A percentile compares a stretch with the other conserved stretches of the same genome.
phyloP scores from a whole-genome alignment of 1,140 invertebrate species.

The Uloborus diversus region DNA sequence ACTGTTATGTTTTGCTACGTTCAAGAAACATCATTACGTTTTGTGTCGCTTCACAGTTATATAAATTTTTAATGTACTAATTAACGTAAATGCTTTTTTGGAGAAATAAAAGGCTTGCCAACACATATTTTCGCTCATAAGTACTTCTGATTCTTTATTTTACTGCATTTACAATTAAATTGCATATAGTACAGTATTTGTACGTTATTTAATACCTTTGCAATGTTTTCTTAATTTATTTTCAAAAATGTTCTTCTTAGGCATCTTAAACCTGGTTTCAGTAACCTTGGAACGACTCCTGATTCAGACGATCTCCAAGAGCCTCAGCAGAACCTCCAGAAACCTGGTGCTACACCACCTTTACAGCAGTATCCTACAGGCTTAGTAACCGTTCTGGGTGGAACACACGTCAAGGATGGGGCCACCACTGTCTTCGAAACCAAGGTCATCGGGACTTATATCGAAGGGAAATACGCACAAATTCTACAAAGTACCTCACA shows the following conservation, averaged over 20 bases:
- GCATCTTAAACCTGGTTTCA: slow-evolving; percentile 39
- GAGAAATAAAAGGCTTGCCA: too few relatives aligned
- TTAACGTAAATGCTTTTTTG: too few relatives aligned
- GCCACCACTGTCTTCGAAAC: slow-evolving; percentile 86
- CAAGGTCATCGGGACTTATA: slow-evolving; percentile 85
- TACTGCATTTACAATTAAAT: too few relatives aligned
- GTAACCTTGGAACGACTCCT: slow-evolving; percentile 23
- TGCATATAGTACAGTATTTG: too few relatives aligned
- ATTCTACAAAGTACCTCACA: slow-evolving; percentile 78
- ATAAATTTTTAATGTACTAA: too few relatives aligned
- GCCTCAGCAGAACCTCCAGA: slow-evolving; percentile 23
- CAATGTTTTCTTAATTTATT: too few relatives aligned
- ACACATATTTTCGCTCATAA: too few relatives aligned
- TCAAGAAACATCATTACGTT: too few relatives aligned
- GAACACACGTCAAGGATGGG: slow-evolving; percentile 83
- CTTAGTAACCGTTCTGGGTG: slow-evolving; percentile 80
- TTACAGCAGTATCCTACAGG: slow-evolving; percentile 72
- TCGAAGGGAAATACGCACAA: slow-evolving; percentile 83
- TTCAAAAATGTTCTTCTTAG: not conserved
- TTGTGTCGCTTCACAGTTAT: too few relatives aligned
- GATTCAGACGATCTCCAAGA: not conserved
- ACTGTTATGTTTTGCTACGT: too few relatives aligned
- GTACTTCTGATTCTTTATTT: too few relatives aligned
- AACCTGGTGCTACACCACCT: slow-evolving; percentile 23
- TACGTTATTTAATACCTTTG: too few relatives aligned